These are phyloP conservation scores for Troilus luridus DNA, from an alignment of 2,888 invertebrate genomes.

Conservation along the genomic window DNA sequence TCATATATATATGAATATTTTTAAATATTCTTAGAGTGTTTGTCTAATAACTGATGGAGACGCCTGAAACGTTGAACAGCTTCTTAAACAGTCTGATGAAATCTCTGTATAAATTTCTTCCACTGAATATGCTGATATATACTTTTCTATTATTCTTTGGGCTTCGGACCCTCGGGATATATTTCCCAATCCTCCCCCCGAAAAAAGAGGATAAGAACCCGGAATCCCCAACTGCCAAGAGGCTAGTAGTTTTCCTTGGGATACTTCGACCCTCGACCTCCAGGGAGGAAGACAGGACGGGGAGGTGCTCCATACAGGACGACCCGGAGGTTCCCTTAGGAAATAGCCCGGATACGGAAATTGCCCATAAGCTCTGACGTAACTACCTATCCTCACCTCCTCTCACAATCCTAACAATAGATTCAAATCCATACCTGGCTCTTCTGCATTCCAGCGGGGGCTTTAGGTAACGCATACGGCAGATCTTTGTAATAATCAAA, in stretches of 20 bases:
- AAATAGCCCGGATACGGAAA: slow-evolving; percentile 27
- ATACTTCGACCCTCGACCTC: not conserved
- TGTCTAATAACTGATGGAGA: no score
- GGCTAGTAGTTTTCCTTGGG: not conserved
- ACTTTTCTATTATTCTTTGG: not conserved
- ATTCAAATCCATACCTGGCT: slow-evolving; percentile 32
- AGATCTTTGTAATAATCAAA: no score
- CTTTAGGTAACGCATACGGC: not conserved
- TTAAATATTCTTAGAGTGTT: no score
- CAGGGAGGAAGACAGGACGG: not conserved
- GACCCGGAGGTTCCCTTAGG: not conserved
- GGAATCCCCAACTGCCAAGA: not conserved
- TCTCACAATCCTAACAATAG: slow-evolving; percentile 19
- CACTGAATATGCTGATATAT: not conserved
- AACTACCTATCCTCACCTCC: not conserved
- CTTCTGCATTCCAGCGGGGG: not conserved
- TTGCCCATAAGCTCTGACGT: slow-evolving; percentile 33
- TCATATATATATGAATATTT: no score
- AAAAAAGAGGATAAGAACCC: not conserved
- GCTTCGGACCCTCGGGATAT: not conserved
- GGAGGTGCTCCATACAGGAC: not conserved
- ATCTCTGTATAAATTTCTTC: no score
- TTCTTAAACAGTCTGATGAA: no score
- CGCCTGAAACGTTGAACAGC: no score
- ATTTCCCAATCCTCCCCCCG: not conserved